phyloP scores from a whole-genome alignment of 2,113 vertebrate genomes.

The Leptobrachium leishanense region DNA sequence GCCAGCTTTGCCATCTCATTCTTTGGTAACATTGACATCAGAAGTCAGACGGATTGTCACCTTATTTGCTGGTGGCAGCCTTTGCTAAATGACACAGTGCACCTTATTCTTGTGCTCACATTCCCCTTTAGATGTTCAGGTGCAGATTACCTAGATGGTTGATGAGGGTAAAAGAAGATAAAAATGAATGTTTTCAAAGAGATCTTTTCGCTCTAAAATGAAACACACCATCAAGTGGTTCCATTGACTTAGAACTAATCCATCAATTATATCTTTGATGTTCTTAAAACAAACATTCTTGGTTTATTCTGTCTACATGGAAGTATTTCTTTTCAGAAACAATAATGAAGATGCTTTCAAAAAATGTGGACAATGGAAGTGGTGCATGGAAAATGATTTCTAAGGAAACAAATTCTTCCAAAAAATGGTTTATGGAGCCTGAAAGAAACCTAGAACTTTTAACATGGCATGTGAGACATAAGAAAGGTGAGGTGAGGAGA shows the following conservation, averaged over 20 bases:
- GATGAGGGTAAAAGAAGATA: slow-evolving; percentile 29
- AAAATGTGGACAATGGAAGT: too few relatives aligned
- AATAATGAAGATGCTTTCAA: not conserved
- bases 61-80: not conserved
- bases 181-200: slow-evolving; percentile 3
- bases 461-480: too few relatives aligned
- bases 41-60: too few relatives aligned
- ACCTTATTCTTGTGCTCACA: slow-evolving; percentile 5
- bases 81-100: not conserved
- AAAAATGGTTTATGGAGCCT: too few relatives aligned
- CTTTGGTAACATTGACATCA: too few relatives aligned
- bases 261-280: slow-evolving; percentile 31
- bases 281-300: not conserved
- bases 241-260: not conserved
- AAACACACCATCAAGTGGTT: slow-evolving; percentile 11
- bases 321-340: not conserved
- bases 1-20: too few relatives aligned
- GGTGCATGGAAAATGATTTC: too few relatives aligned
- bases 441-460: too few relatives aligned
- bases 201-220: slow-evolving; percentile 5
- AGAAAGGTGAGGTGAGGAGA: too few relatives aligned
- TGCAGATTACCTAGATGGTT: slow-evolving; percentile 7
- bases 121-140: not conserved
- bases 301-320: slow-evolving; percentile 1
- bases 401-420: too few relatives aligned